Conservation (phyloP, 1,140 invertebrate species). For the Scaptomyza graminum region DNA sequence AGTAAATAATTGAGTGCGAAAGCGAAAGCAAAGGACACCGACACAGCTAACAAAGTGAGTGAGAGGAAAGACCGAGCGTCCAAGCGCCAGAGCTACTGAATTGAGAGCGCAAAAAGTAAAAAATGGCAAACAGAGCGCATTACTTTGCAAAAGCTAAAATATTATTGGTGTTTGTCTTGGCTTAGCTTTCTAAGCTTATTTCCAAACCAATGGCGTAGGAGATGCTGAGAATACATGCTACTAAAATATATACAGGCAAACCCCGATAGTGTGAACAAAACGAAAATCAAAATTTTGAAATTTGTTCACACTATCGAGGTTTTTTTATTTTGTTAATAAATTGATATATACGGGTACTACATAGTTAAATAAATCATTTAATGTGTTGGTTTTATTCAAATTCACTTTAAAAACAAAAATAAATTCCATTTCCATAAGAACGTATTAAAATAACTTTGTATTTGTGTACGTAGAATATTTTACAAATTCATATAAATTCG, state of each 20-base stretch:
- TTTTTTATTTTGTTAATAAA: too few species aligned
- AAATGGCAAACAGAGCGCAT: conserved; percentile 4
- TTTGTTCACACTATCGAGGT: too few species aligned
- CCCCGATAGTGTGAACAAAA: too few species aligned
- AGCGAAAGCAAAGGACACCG: conserved; percentile 74
- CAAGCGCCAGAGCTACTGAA: conserved; percentile 13
- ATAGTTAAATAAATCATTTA: too few species aligned
- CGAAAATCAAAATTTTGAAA: too few species aligned
- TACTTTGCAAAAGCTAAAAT: conserved; percentile 21
- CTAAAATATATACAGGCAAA: background rate
- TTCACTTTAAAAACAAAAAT: too few species aligned
- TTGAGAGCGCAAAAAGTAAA: conserved; percentile 23
- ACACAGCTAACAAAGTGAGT: conserved; percentile 58
- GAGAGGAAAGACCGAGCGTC: conserved; percentile 1
- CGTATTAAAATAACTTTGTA: too few species aligned
- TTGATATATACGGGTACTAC: too few species aligned
- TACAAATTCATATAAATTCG: too few species aligned
- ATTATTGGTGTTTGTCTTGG: conserved; percentile 26
- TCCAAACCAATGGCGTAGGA: background rate
- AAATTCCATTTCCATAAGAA: too few species aligned
- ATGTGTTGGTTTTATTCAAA: too few species aligned
- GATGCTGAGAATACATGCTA: background rate
- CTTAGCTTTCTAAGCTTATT: conserved; percentile 38
- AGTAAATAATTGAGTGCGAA: conserved; percentile 78
- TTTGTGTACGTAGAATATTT: too few species aligned